Percentiles rank a stretch among this genome's conserved stretches.
These are phyloP conservation scores for Mythimna impura DNA, from an alignment of 2,888 invertebrate genomes.

Conservation along the genomic window DNA sequence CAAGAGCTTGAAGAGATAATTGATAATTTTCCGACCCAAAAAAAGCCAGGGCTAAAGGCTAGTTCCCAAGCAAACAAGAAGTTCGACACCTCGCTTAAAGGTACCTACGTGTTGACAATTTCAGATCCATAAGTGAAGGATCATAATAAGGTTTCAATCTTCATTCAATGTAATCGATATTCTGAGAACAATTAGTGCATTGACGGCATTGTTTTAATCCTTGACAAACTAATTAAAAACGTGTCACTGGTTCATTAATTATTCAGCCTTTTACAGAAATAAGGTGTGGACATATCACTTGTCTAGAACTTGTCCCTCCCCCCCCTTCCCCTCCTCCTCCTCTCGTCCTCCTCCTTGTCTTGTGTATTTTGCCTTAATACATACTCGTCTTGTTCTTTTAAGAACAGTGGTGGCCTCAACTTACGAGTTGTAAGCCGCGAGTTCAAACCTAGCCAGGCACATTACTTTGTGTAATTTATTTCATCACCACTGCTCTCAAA, in stretches of 20 bases:
- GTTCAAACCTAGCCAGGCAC: too few species aligned
- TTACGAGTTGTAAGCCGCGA: too few species aligned
- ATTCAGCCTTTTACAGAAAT: conserved; percentile 2
- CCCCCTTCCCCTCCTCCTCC: too few species aligned
- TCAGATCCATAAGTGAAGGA: neutral
- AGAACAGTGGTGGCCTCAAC: too few species aligned
- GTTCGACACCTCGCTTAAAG: neutral
- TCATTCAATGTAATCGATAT: conserved; percentile 35
- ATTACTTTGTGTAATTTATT: too few species aligned
- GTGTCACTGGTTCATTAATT: conserved; percentile 2
- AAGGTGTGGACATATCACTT: neutral
- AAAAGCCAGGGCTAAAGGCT: neutral
- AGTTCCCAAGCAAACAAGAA: neutral
- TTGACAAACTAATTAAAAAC: conserved; percentile 27
- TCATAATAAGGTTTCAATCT: conserved; percentile 21
- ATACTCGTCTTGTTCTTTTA: too few species aligned
- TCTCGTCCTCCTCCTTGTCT: too few species aligned
- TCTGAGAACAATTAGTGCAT: conserved; percentile 16
- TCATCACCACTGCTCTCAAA: too few species aligned
- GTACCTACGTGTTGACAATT: conserved; percentile 1
- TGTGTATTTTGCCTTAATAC: too few species aligned
- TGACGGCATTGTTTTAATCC: conserved; percentile 21
- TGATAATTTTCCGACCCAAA: too few species aligned
- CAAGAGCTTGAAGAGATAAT: too few species aligned
- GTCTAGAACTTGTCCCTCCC: too few species aligned